Percentiles rank a stretch among this genome's conserved stretches.
Conservation (phyloP, 2,113 vertebrate genomes). For the Nestor notabilis region DNA sequence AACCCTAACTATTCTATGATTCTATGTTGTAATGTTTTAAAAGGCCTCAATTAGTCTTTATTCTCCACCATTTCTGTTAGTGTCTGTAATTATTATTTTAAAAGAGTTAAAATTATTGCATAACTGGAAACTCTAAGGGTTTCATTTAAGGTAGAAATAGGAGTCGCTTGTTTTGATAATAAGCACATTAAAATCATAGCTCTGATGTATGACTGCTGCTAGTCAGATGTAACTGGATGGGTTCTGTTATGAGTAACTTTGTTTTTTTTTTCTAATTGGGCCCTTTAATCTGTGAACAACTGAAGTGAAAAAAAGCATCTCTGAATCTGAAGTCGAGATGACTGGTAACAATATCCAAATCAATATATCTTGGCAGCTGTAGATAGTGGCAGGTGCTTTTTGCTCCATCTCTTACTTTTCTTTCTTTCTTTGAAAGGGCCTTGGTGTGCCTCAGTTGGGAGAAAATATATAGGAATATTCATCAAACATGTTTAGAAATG, state of each 20-base stretch:
- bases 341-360: background rate
- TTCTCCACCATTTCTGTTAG: background rate
- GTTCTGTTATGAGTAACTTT: background rate
- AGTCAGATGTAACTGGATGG: background rate
- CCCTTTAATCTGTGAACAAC: background rate
- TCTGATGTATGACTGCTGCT: background rate
- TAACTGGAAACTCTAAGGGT: background rate
- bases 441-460: background rate
- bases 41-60: background rate
- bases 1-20: too few relatives aligned
- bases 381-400: background rate
- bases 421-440: background rate
- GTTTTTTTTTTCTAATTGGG: background rate
- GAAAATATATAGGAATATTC: background rate
- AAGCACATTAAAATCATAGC: background rate
- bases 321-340: background rate
- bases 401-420: rapidly evolving
- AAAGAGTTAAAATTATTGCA: background rate
- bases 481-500: background rate
- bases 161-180: background rate
- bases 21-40: too few relatives aligned
- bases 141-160: background rate
- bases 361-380: background rate
- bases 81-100: background rate
- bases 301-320: background rate